phyloP scores from a whole-genome alignment of 2,888 invertebrate species.

The Drosophila nr. perissopoda region DNA sequence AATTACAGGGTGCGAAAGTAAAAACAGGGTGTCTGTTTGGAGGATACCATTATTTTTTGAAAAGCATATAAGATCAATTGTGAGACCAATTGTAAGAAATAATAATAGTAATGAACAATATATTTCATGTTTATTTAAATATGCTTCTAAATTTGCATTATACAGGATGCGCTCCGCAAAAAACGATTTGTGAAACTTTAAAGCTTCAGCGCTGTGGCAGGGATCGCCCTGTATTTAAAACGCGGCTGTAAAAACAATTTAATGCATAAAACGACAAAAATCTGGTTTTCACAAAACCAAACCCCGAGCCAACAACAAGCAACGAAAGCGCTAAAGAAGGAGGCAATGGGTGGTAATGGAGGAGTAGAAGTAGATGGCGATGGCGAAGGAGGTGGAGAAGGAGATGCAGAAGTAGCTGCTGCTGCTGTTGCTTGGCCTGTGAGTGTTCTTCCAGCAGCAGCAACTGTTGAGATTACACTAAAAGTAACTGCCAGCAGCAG shows the following conservation, averaged over 20 bases:
- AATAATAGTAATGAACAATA: background rate
- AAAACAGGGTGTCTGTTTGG: background rate
- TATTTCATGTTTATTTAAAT: background rate
- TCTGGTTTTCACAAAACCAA: constrained; percentile 81
- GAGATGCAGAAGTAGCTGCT: constrained; percentile 60
- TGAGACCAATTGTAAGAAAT: background rate
- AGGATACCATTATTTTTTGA: background rate
- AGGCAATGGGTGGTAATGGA: constrained; percentile 52
- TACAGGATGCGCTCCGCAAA: background rate
- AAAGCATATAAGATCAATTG: background rate
- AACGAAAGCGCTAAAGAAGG: constrained; percentile 64
- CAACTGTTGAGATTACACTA: constrained; percentile 78
- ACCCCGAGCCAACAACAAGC: constrained; percentile 66
- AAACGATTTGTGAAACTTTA: background rate
- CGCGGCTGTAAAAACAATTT: constrained; percentile 81
- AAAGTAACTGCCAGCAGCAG: constrained; percentile 74
- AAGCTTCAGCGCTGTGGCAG: background rate
- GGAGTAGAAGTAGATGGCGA: constrained; percentile 15
- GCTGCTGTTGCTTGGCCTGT: constrained; percentile 5
- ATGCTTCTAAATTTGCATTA: background rate
- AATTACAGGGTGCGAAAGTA: background rate
- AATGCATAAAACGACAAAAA: constrained; percentile 82
- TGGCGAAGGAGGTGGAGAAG: constrained; percentile 36
- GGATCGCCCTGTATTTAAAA: constrained; percentile 70
- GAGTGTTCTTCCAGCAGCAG: constrained; percentile 27